phyloP scores from a whole-genome alignment of 2,113 vertebrate species.

The Dipodomys merriami region DNA sequence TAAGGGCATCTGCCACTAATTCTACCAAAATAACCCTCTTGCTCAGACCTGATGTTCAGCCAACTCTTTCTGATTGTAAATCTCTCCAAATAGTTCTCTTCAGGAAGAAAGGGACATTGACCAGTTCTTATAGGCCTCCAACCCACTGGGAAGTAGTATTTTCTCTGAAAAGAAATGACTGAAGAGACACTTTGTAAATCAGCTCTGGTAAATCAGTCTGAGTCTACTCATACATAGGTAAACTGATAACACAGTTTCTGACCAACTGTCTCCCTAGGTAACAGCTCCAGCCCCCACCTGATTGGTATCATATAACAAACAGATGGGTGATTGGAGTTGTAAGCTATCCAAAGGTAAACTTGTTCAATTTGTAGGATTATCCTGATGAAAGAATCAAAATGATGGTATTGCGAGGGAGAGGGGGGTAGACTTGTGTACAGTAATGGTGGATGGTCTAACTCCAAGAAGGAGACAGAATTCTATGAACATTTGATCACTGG shows the following conservation, averaged over 20 bases:
- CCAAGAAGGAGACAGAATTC: not conserved
- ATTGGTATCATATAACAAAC: not conserved
- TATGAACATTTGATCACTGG: not conserved
- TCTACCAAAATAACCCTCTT: not conserved
- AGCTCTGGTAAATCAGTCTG: not conserved
- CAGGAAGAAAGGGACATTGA: not conserved
- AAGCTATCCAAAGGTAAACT: not conserved
- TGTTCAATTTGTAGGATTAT: not conserved
- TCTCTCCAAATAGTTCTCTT: not conserved
- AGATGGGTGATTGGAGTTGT: not conserved
- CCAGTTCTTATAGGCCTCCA: not conserved
- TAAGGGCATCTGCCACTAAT: not conserved
- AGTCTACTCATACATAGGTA: not conserved
- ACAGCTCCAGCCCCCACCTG: not conserved
- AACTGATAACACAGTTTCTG: not conserved
- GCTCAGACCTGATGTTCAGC: not conserved
- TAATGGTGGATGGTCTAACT: not conserved
- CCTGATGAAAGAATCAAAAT: not conserved
- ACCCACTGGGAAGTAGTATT: not conserved
- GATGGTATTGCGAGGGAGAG: not conserved
- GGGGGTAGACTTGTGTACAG: not conserved
- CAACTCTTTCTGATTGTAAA: not conserved
- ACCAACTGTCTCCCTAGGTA: not conserved
- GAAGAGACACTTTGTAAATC: not conserved
- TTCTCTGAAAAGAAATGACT: conserved; percentile 29